Percentiles rank a stretch among this genome's conserved stretches.
Evolutionary conservation across 1,140 invertebrate species (phyloP).

Genomic region (Probaryconus sp.): DNA sequence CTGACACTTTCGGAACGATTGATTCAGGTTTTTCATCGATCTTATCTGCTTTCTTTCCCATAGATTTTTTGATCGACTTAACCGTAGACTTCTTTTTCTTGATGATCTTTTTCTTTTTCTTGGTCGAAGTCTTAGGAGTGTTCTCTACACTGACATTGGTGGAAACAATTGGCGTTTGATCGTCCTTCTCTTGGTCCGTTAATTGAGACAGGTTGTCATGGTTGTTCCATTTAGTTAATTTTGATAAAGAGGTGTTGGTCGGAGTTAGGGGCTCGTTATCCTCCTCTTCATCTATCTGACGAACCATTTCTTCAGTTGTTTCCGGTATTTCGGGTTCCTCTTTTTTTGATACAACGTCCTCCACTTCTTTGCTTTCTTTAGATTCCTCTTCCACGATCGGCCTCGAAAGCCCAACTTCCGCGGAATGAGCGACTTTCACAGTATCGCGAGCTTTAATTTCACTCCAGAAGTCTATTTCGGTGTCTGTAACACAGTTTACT

Average conservation of each 20-base stretch:
- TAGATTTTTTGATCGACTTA: conserved; percentile 59
- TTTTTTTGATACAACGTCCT: conserved; percentile 12
- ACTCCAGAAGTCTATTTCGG: conserved; percentile 76
- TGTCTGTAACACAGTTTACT: conserved; percentile 47
- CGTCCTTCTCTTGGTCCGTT: conserved; percentile 54
- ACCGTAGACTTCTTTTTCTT: conserved; percentile 67
- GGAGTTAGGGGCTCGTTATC: conserved; percentile 64
- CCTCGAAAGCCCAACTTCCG: conserved; percentile 15
- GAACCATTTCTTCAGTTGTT: conserved; percentile 23
- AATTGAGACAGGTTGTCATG: conserved; percentile 66
- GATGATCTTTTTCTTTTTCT: conserved; percentile 63
- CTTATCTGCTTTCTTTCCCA: conserved; percentile 33
- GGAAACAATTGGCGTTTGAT: conserved; percentile 45
- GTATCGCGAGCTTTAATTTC: conserved; percentile 69
- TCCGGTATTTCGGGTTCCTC: conserved; percentile 5
- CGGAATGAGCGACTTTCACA: conserved; percentile 54
- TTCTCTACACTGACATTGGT: conserved; percentile 50
- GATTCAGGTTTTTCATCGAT: conserved; percentile 56
- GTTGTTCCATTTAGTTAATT: conserved; percentile 73
- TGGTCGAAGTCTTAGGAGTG: conserved; percentile 55
- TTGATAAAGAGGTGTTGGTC: conserved; percentile 63
- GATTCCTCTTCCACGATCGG: conserved; percentile 1
- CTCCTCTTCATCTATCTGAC: conserved; percentile 35
- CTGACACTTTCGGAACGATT: too few relatives aligned
- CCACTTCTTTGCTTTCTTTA: conserved; percentile 4